Conservation (phyloP, 2,888 invertebrate genomes). For the Spialia ferax region DNA sequence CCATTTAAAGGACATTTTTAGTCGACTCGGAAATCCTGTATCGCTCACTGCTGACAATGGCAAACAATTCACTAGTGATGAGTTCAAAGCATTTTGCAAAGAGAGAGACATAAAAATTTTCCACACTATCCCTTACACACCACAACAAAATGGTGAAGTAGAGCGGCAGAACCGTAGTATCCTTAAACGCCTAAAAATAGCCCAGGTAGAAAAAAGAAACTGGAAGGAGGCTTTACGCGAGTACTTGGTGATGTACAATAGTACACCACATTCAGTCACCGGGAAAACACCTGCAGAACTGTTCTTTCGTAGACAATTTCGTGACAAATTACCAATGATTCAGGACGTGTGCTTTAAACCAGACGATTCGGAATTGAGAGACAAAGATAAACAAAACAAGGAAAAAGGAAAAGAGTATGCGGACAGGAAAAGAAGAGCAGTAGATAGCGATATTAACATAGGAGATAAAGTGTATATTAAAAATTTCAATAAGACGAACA, state of each 20-base stretch:
- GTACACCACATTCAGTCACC: not conserved
- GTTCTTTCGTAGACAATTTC: conserved; percentile 2
- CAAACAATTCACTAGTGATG: not conserved
- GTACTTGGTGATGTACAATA: conserved; percentile 1
- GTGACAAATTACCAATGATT: conserved; percentile 20
- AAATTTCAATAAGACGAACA: not conserved
- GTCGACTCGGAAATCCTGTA: not conserved
- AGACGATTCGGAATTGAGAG: not conserved
- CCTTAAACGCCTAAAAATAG: not conserved
- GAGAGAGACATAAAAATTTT: not conserved
- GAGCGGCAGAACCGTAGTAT: not conserved
- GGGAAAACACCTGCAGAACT: conserved; percentile 11
- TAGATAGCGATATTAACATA: not conserved
- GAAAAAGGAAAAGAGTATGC: conserved; percentile 14
- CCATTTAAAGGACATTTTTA: not conserved
- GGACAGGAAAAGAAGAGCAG: conserved; percentile 1
- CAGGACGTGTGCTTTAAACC: not conserved
- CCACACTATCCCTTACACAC: not conserved
- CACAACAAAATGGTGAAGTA: conserved; percentile 11
- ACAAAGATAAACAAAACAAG: conserved; percentile 1
- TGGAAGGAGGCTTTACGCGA: not conserved
- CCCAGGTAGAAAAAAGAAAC: not conserved
- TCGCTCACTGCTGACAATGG: not conserved
- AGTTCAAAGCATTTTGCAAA: not conserved
- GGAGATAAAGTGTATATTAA: conserved; percentile 2